These are phyloP conservation scores for Clarias batrachus DNA, from an alignment of 2,113 vertebrate species.

Conservation along the genomic window DNA sequence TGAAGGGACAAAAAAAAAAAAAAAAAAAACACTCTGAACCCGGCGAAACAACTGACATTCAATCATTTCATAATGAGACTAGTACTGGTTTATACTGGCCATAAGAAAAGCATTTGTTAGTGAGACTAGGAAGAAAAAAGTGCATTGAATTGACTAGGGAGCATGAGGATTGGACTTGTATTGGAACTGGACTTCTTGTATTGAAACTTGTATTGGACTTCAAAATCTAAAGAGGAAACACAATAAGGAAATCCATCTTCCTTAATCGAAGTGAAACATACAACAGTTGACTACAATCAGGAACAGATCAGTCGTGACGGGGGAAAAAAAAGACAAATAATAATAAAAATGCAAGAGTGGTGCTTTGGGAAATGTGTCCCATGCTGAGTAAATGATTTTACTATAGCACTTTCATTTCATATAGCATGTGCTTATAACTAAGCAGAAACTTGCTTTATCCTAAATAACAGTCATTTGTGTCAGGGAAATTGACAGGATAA, in stretches of 20 bases:
- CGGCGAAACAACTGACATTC: neutral
- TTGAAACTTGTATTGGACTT: neutral
- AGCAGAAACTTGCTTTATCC: neutral
- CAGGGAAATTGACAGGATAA: neutral
- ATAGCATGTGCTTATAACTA: neutral
- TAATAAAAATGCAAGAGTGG: too few species aligned
- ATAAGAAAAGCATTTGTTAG: too few species aligned
- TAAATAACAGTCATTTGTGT: slow-evolving; percentile 11
- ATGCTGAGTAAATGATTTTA: neutral
- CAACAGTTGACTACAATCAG: neutral
- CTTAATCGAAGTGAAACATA: neutral
- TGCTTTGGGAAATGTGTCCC: neutral
- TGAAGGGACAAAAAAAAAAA: too few species aligned
- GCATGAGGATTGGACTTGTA: too few species aligned
- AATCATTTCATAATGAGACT: neutral
- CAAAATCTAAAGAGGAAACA: neutral
- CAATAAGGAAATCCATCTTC: neutral
- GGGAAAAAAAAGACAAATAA: neutral
- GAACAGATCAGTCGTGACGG: neutral
- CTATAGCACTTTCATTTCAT: neutral
- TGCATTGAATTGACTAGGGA: too few species aligned
- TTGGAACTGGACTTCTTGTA: too few species aligned
- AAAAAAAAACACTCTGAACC: neutral
- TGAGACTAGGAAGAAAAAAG: too few species aligned
- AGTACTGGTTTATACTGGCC: neutral